A percentile compares a stretch with the other conserved stretches of the same genome.
Conservation (phyloP, 2,888 invertebrate species). For the Tridacna crocea region DNA sequence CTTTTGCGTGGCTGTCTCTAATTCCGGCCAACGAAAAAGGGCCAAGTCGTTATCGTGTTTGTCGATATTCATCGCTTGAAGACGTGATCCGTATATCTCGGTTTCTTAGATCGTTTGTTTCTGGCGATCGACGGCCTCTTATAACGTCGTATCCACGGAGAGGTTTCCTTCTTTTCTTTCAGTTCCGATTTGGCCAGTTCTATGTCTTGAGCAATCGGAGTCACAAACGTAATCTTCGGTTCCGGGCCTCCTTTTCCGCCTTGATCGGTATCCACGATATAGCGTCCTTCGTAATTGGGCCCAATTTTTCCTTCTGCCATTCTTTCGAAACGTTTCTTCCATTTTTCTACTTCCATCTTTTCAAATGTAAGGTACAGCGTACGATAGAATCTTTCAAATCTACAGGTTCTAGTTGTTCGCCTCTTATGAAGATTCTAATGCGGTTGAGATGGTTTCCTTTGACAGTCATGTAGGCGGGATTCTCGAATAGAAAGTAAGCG, state of each 20-base stretch:
- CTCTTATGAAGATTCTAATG: background rate
- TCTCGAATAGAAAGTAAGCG: background rate
- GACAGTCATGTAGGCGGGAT: background rate
- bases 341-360: constrained; percentile 30
- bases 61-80: background rate
- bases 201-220: constrained; percentile 25
- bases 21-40: constrained; percentile 4
- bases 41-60: constrained; percentile 7
- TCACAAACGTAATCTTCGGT: constrained; percentile 24
- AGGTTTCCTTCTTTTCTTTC: constrained; percentile 1
- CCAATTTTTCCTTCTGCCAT: constrained; percentile 16
- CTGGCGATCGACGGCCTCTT: background rate
- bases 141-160: background rate
- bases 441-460: background rate
- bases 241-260: background rate
- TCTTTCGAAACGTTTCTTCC: constrained; percentile 2
- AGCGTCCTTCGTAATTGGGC: constrained; percentile 6
- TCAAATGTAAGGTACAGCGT: constrained; percentile 13
- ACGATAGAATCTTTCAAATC: background rate
- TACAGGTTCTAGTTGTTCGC: background rate
- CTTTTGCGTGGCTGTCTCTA: constrained; percentile 17
- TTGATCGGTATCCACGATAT: constrained; percentile 6
- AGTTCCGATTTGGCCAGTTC: constrained; percentile 39
- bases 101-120: constrained; percentile 20
- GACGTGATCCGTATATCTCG: background rate